Evolutionary conservation across 2,888 invertebrate genomes (phyloP), one percentile per base, ranked within the genome.

Genomic region (Sericinus montela): DNA sequence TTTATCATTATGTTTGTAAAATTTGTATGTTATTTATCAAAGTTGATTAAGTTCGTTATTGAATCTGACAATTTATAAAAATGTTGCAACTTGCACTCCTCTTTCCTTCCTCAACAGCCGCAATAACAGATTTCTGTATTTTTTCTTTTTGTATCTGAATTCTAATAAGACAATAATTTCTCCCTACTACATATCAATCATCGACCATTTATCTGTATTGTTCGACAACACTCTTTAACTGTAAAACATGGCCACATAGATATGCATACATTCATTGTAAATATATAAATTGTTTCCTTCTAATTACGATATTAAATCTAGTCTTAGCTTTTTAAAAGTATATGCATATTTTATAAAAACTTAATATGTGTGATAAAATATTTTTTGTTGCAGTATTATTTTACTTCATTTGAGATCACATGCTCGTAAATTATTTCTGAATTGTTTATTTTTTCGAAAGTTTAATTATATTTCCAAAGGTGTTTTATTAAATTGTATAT

Each of bases 311-410:
- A 13, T 38, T 39, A 45, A 62, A 52, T 67, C 63, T 74, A 72
- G 69, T 70, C 61, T 57, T 65, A 67, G 62, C 59, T 59, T 67
- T 55, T 68, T 69, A 55, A 51, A 58, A 60, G 19, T 52, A 11
- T 36, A 41, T 30, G 35, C 9, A 42, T 43, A 42, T 10, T 40
- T 29, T 28, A 37, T 38, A 46, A 51, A 13, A 38, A 11, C 13
- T 38, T 46, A 45, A 34, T 44, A n/a, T 50, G 44, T 50, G 46
- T 46, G 51, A 51, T 43, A 48, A 25, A 37, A 8, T 46, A 35
- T 34, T 36, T 35, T 13, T 39, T 11, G 25, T 28, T 44, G 32
- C 25, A 40, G 35, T 28, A 9, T n/a, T 15, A 28, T 40, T 19
- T 3, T n/a, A 28, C 6, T 39, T n/a, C n/a, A 16, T 39, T 37